A percentile compares a stretch with the other conserved stretches of the same genome.
Conservation (phyloP, 2,888 invertebrate species). For the Leucoma salicis region DNA sequence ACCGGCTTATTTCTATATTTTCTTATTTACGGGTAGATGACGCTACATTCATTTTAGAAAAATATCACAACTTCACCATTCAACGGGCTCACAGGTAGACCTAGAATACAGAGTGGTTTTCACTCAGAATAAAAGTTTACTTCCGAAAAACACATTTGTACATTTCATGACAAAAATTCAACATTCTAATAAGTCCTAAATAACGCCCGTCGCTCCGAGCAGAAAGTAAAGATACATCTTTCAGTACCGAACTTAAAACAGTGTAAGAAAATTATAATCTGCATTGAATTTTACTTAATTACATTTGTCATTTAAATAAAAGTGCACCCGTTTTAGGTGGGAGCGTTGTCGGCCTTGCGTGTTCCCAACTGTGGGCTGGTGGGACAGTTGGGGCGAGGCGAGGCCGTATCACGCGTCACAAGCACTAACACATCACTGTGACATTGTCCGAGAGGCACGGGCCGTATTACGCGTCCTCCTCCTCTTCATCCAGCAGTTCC, state of each 20-base stretch:
- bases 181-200: constrained; percentile 79
- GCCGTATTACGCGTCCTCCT: constrained; percentile 81
- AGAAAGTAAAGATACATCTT: constrained; percentile 67
- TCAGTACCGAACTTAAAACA: constrained; percentile 75
- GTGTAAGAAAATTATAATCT: constrained; percentile 72
- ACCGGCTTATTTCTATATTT: constrained; percentile 49
- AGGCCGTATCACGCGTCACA: constrained; percentile 76
- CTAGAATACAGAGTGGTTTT: constrained; percentile 76
- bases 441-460: constrained; percentile 77
- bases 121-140: constrained; percentile 79
- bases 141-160: constrained; percentile 80
- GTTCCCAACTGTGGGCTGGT: constrained; percentile 70
- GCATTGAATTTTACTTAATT: constrained; percentile 77
- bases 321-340: constrained; percentile 79
- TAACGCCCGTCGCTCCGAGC: constrained; percentile 58
- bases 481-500: constrained; percentile 75
- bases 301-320: constrained; percentile 81
- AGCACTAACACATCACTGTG: constrained; percentile 81
- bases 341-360: constrained; percentile 74
- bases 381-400: constrained; percentile 74
- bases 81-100: constrained; percentile 66
- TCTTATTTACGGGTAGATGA: constrained; percentile 36
- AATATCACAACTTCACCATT: constrained; percentile 80
- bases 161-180: constrained; percentile 80
- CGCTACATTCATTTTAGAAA: constrained; percentile 51